Conservation (phyloP, 2,888 invertebrate species). For the Lochmaea crataegi region DNA sequence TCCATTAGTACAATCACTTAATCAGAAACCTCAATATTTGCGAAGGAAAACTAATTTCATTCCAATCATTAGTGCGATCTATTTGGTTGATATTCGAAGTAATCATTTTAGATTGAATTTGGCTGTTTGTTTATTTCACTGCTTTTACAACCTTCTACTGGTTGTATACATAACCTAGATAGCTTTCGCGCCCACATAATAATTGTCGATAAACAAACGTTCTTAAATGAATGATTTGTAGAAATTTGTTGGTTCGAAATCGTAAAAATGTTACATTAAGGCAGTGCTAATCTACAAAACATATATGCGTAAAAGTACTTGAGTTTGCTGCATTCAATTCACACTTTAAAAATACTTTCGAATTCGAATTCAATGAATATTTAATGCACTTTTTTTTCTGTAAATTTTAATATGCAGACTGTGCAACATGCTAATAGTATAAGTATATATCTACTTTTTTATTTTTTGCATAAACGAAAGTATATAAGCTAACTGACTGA, state of each 20-base stretch:
- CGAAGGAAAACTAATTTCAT: conserved; percentile 3
- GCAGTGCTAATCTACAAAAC: background rate
- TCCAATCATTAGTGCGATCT: conserved; percentile 13
- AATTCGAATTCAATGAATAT: background rate
- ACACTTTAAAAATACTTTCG: background rate
- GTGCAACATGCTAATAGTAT: background rate
- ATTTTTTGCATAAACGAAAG: no score
- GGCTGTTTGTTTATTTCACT: conserved; percentile 23
- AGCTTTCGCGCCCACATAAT: conserved; percentile 26
- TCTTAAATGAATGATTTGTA: conserved; percentile 30
- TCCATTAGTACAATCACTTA: background rate
- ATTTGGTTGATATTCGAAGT: background rate
- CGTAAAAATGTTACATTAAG: background rate
- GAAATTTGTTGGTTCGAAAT: conserved; percentile 29
- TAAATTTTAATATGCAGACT: background rate
- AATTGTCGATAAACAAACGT: conserved; percentile 32
- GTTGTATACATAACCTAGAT: conserved; percentile 39
- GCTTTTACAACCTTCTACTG: conserved; percentile 29
- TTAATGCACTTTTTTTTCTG: background rate
- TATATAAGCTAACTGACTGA: no score
- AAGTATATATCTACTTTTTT: background rate
- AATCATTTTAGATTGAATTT: conserved; percentile 14
- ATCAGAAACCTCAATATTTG: conserved; percentile 6
- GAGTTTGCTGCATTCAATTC: background rate
- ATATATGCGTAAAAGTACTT: background rate